Base-by-base conservation (phyloP, 2,888 invertebrate genomes). In the Diplazon laetatorius region DNA sequence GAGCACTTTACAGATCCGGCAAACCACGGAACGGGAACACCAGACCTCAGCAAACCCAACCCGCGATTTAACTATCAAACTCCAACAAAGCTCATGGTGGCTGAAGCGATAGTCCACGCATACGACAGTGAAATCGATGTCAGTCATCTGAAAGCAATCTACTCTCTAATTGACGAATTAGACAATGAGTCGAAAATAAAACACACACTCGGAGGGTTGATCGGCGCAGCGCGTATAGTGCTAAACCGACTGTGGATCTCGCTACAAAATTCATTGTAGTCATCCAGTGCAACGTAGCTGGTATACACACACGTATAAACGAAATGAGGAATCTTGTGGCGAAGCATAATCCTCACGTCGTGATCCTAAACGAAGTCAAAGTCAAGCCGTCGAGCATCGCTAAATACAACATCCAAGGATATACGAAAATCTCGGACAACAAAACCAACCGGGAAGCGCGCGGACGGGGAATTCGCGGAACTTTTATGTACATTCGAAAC, bases 11-110 rank as follows among this genome's bases (percentile, higher is more conserved):
- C n/a, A n/a, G n/a, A n/a, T n/a, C n/a, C n/a, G n/a, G n/a, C n/a
- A n/a, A n/a, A n/a, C n/a, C n/a, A n/a, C n/a, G n/a, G n/a, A n/a
- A n/a, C n/a, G 20, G 1, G 20, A 60, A 60, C 14, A 12, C 25
- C 10, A 22, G 20, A 66, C 12, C 52, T 66, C 25, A 66, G 66
- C 50, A 66, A 66, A 42, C 42, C 42, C 6, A 42, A 60, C 22
- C 59, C 59, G 22, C 37, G 59, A 60, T 42, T 60, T n/a, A 60
- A 60, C 59, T 60, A 60, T n/a, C 59, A 60, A 60, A 60, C 59
- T 20, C 39, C 59, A 35, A 60, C 59, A 39, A 60, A 60, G 20
- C 42, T 60, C 2, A 59, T 59, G 59, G 59, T 39, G 37, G 37
- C 59, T 37, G 39, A 37, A 12, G 52, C 65, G 37, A 37, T 39